These are phyloP conservation scores for Darevskia nairensis DNA, from an alignment of 2,797 vertebrate genomes.

Conservation along the genomic window DNA sequence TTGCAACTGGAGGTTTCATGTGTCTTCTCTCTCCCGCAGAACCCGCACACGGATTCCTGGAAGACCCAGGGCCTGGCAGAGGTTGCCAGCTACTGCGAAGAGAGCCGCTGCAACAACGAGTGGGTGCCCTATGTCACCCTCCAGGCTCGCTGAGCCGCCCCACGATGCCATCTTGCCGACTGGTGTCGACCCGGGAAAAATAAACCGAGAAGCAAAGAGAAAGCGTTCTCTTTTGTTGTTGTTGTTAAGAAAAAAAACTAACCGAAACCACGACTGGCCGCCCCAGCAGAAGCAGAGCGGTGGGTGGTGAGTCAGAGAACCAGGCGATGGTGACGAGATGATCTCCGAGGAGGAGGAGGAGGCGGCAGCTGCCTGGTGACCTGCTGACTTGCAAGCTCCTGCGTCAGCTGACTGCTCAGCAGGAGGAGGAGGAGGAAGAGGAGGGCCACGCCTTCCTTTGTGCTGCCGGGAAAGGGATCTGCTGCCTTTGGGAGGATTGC, in stretches of 20 bases:
- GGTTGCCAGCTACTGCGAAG: conserved; percentile 88
- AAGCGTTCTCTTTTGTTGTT: background rate
- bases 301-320: background rate
- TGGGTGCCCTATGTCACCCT: conserved; percentile 90
- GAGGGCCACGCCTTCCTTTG: background rate
- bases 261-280: background rate
- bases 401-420: conserved; percentile 11
- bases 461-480: no score
- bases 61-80: conserved; percentile 85
- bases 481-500: no score
- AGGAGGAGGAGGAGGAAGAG: conserved; percentile 25
- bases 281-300: background rate
- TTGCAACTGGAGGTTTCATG: no score
- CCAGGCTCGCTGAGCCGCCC: conserved; percentile 84
- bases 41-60: conserved; percentile 85
- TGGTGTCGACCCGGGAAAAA: conserved; percentile 28
- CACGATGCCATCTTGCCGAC: rapidly evolving
- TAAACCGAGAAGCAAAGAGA: background rate
- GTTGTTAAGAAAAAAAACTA: background rate
- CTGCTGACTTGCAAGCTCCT: no score
- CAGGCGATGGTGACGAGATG: background rate
- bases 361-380: background rate
- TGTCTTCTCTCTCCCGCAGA: conserved; percentile 72
- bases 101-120: conserved; percentile 89
- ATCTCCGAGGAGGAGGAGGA: background rate